A percentile compares a stretch with the other conserved stretches of the same genome.
phyloP scores from a whole-genome alignment of 2,888 invertebrate species.

The Chaetoderma sp. region DNA sequence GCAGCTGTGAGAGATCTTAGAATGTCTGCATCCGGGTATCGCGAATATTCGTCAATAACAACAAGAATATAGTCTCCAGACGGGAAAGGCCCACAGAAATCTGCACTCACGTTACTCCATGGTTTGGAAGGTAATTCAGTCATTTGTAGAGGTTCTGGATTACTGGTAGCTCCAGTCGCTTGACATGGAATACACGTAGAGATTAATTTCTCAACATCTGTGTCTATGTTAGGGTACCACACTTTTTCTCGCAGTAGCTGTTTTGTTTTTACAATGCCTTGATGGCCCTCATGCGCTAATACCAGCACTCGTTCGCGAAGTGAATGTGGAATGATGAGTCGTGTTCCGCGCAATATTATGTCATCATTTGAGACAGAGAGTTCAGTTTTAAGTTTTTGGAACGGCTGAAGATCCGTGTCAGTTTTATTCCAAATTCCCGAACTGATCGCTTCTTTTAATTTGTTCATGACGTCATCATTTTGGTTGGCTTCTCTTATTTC shows the following conservation, averaged over 20 bases:
- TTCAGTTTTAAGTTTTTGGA: constrained; percentile 7
- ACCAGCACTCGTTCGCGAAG: constrained; percentile 6
- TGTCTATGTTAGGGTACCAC: constrained; percentile 28
- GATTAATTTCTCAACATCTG: constrained; percentile 6
- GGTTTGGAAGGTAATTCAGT: constrained; percentile 17
- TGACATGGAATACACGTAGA: constrained; percentile 19
- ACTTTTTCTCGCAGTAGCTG: constrained; percentile 22
- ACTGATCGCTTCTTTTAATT: no score
- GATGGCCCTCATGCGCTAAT: constrained; percentile 26
- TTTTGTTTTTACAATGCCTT: constrained; percentile 29
- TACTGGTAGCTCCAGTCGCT: not conserved
- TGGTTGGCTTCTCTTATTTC: no score
- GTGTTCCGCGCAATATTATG: constrained; percentile 8
- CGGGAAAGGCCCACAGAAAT: constrained; percentile 18
- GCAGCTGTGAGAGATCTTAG: constrained; percentile 6
- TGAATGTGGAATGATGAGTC: constrained; percentile 17
- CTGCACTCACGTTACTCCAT: constrained; percentile 13
- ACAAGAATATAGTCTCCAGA: constrained; percentile 18
- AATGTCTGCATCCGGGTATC: constrained; percentile 19
- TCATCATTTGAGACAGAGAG: constrained; percentile 3
- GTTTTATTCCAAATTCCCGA: not conserved
- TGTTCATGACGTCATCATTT: no score
- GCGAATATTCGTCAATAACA: constrained; percentile 18
- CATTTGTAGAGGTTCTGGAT: constrained; percentile 3
- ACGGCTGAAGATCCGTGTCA: no score